phyloP scores from a whole-genome alignment of 1,140 invertebrate genomes.

The Heliconius himera region DNA sequence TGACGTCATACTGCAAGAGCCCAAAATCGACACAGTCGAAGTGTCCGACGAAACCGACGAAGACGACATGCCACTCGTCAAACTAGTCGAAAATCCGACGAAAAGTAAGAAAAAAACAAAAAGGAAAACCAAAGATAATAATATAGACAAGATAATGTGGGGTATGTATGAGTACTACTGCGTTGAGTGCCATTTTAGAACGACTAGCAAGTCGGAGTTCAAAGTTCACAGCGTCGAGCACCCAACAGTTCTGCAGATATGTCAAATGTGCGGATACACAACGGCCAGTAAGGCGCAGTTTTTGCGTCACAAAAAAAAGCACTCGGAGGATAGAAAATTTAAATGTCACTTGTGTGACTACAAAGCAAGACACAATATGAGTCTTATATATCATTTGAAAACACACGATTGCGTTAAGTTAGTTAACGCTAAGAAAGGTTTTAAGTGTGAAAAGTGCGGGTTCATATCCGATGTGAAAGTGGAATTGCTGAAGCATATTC shows the following conservation, averaged over 20 bases:
- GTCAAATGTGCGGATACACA: constrained; percentile 56
- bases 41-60: constrained; percentile 69
- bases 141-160: constrained; percentile 39
- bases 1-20: constrained; percentile 71
- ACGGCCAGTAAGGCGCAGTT: constrained; percentile 56
- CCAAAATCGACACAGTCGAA: constrained; percentile 67
- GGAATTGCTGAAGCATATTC: constrained; percentile 44
- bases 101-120: constrained; percentile 30
- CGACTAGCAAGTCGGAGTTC: constrained; percentile 43
- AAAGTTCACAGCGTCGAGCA: constrained; percentile 44
- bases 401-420: constrained; percentile 41
- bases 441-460: constrained; percentile 54
- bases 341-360: constrained; percentile 64
- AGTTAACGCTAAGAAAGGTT: constrained; percentile 32
- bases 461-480: constrained; percentile 40
- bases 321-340: constrained; percentile 48
- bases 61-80: constrained; percentile 62
- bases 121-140: background rate
- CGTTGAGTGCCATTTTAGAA: constrained; percentile 51
- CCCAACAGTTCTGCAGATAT: constrained; percentile 49
- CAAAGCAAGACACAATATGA: constrained; percentile 61
- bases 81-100: constrained; percentile 45
- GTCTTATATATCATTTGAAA: constrained; percentile 62
- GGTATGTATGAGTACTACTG: constrained; percentile 59
- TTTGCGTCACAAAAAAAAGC: constrained; percentile 53